Base-by-base conservation (phyloP, 2,113 vertebrate species). In the Hemicordylus capensis region DNA sequence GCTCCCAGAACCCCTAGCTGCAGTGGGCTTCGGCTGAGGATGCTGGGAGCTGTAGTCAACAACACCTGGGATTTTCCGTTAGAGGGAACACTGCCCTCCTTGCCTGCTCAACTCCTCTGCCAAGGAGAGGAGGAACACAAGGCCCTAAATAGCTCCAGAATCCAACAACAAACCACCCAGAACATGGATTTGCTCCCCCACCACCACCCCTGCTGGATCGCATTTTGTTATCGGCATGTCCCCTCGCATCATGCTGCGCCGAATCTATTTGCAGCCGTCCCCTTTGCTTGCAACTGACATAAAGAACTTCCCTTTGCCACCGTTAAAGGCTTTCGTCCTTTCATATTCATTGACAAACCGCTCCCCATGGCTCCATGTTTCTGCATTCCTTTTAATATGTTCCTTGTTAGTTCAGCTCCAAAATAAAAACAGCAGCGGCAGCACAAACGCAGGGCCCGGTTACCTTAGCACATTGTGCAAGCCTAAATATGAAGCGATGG, bases 271-370 rank as follows among this genome's bases (percentile, higher is more conserved):
- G 69, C 86, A 3, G 85, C 87, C 83, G 81, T 86, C 83, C 87
- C 76, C 90, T 94, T 87, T 91, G 88, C 89, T 92, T 82, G 28
- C 74, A 64, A 37, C 61, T 63, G 81, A 84, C 92, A 76, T 76
- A 86, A 87, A 89, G 83, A 90, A 86, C 84, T 76, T 87, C 76
- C 78, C 83, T 81, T 84, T 83, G 88, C 87, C 91, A 87, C 91
- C 73, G 44, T 91, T 91, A 90, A 79, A 58, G 76, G 58, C 78
- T 7, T 54, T 4, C 44, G 75, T 80, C 78, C 80, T 87, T 80
- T 76, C 59, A 11, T 37, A 34, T 14, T 83, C 72, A 4, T 74
- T 78, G 80, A 89, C 22, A 73, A 92, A 93, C 72, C 51, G 66
- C 46, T 91, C 79, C 85, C 76, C 0, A 15, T 0, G 46, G 85